Evolutionary conservation across 1,140 invertebrate genomes (phyloP), one percentile per base, ranked within the genome.

Genomic region (Linepithema humile): DNA sequence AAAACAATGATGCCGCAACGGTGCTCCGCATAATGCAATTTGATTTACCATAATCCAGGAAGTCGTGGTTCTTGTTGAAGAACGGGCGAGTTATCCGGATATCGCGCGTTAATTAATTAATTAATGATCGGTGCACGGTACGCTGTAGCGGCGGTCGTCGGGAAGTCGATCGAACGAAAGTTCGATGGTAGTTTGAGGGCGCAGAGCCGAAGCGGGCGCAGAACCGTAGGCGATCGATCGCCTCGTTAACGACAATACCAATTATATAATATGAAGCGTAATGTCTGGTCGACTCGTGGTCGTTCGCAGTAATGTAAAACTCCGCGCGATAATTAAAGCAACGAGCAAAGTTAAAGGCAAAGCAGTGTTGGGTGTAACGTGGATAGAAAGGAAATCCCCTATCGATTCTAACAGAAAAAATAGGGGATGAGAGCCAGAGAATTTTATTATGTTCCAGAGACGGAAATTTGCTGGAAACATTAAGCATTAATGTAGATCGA

Each of bases 21-120:
- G 17, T 48, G 43, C 20, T 77, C n/a, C 40, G 73, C 62, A 10
- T 67, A 67, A 67, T 67, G 60, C 74, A 45, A 78, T 38, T 75
- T 29, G 57, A 75, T 77, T 64, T 40, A 7, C 40, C 9, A 29
- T 77, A 77, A 77, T 64, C 73, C 15, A n/a, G 73, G 4, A 77
- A 77, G 59, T 43, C 48, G 43, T 20, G 20, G 20, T 29, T 70
- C 38, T 80, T 12, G 75, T 9, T 20, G 74, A 50, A 12, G 26
- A 26, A 69, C 15, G 32, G 17, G 12, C 17, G 40, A 48, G 15
- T n/a, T 38, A 45, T 12, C 43, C 3, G 45, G 62, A 80, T 70
- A 80, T 69, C 64, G 75, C 9, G 48, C 12, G 64, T 23, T 80
- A 80, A 80, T 80, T 80, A 80, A 80, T 80, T 80, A 80, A 80